phyloP scores from a whole-genome alignment of 2,888 invertebrate species.

The Synergus japonicus region DNA sequence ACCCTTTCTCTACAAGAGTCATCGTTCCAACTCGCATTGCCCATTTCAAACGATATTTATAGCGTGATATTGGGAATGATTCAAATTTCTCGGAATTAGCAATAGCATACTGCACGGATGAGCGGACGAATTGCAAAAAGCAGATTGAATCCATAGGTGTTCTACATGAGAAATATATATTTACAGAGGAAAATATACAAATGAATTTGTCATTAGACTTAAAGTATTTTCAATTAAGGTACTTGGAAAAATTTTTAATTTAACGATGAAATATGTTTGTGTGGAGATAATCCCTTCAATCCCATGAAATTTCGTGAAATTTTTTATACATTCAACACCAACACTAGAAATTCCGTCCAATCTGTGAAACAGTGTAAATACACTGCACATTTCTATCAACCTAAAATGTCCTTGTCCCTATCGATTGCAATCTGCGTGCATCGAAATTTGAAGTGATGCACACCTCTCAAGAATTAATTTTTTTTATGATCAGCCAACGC shows the following conservation, averaged over 20 bases:
- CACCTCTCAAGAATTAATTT: background rate
- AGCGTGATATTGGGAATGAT: slow-evolving; percentile 31
- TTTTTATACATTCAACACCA: too few species aligned
- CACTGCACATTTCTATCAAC: too few species aligned
- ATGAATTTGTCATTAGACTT: too few species aligned
- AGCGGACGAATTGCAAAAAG: slow-evolving; percentile 10
- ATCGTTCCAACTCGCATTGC: slow-evolving; percentile 4
- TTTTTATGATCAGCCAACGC: background rate
- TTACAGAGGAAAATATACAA: too few species aligned
- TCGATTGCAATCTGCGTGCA: background rate
- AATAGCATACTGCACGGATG: slow-evolving; percentile 19
- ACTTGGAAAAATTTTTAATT: too few species aligned
- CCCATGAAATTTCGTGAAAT: too few species aligned
- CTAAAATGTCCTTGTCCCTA: background rate
- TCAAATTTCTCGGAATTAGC: slow-evolving; percentile 23
- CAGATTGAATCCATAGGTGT: slow-evolving; percentile 7
- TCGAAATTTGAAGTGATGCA: background rate
- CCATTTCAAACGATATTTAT: slow-evolving; percentile 36
- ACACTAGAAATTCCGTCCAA: too few species aligned
- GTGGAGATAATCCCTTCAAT: too few species aligned
- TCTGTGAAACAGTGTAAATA: too few species aligned
- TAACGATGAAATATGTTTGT: too few species aligned
- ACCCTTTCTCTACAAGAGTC: slow-evolving; percentile 25
- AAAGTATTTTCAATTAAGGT: too few species aligned
- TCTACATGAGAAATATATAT: too few species aligned